Evolutionary conservation across 1,140 invertebrate genomes (phyloP), one percentile per base, ranked within the genome.

Genomic region (Leguminivora glycinivorella): DNA sequence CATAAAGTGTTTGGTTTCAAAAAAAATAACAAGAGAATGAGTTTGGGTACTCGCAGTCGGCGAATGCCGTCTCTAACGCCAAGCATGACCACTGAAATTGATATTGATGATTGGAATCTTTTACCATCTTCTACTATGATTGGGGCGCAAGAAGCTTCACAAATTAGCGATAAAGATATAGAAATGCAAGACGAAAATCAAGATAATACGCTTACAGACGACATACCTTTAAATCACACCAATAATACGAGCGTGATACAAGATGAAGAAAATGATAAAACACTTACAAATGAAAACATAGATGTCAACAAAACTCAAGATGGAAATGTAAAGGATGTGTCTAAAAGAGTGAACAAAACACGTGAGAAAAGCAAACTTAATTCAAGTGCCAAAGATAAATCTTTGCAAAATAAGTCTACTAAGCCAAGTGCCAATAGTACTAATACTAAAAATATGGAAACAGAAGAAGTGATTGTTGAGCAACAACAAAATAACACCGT

Each of bases 41-140:
- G 71, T 29, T 68, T 75, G 5, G 63, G 56, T 12, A 83, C 77
- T 47, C 72, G 70, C 10, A 69, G 69, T 5, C 47, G 12, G 12
- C 60, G 72, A 71, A 73, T 78, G 17, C 52, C 70, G 52, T 87
- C 84, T 24, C 80, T 80, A 22, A 75, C 79, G 17, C 83, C 85
- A 2, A 87, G 83, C 74, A 76, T 83, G 22, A 82, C 78, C 31
- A 76, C 80, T 69, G 87, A 91, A 72, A 74, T 83, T 63, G 89
- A 90, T 78, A 80, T 87, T 67, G 85, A 88, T 71, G 85, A 89
- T 22, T 90, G 89, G 89, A 81, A 72, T 67, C 68, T 78, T 0
- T 40, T 91, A 19, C 89, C 89, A 9, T 91, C 88, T 43, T 91
- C 89, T 22, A 91, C 89, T 14, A 89, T 90, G 87, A 79, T 91